Conservation (phyloP, 2,113 vertebrate genomes). For the Charadrius vociferus region DNA sequence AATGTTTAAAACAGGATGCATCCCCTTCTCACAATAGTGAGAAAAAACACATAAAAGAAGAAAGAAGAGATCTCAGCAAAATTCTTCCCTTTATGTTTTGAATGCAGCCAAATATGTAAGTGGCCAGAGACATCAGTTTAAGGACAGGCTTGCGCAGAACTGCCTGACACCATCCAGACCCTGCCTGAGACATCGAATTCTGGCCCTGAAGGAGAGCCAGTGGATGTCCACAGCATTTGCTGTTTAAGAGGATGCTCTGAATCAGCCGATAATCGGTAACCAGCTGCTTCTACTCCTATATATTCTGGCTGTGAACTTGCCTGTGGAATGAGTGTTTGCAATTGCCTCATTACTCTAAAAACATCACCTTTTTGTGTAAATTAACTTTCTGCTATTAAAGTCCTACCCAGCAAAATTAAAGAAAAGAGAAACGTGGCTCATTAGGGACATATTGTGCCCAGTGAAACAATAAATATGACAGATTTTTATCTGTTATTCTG, state of each 20-base stretch:
- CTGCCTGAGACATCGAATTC: background rate
- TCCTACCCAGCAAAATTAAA: background rate
- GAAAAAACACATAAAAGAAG: background rate
- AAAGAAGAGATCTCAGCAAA: background rate
- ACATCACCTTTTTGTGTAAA: background rate
- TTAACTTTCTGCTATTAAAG: background rate
- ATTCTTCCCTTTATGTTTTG: background rate
- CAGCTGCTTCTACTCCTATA: background rate
- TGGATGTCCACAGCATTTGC: too few species aligned
- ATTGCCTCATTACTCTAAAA: background rate
- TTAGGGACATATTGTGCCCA: background rate
- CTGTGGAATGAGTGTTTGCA: background rate
- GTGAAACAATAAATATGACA: background rate
- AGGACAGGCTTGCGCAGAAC: background rate
- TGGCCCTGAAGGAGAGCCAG: background rate
- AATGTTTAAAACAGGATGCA: background rate
- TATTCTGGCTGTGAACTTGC: background rate
- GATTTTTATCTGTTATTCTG: background rate
- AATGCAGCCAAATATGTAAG: background rate
- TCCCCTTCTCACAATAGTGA: background rate
- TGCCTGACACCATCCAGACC: background rate
- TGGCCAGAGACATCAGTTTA: background rate
- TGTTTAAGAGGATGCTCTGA: background rate
- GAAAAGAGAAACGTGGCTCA: background rate
- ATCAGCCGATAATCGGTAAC: background rate